Base-by-base conservation (phyloP, 2,888 invertebrate species). In the Cacoxenus indagator region DNA sequence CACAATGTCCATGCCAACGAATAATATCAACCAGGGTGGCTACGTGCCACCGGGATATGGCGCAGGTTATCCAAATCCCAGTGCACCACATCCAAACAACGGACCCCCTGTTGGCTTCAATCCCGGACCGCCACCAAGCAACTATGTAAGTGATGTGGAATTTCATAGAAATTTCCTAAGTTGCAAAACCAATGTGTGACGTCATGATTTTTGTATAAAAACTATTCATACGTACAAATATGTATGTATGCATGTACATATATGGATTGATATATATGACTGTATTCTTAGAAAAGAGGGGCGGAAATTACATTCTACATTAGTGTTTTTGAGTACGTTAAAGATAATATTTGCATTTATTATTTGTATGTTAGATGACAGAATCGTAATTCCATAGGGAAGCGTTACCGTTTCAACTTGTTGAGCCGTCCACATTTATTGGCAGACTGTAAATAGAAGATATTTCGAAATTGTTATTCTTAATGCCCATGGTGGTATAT, bases 21-120 rank as follows among this genome's bases (percentile, higher is more conserved):
- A 73, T 64, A 87, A 87, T 64, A 9, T 86, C 1, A 80, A 85
- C 62, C 82, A 86, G 64, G 87, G 86, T 19, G 87, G 87, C 3
- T 87, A 86, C 68, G 83, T 77, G 2, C 87, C 87, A 3, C 84
- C 84, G 2, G 84, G 78, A 4, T 81, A 78, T 72, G 81, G 78
- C 26, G 72, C 73, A 64, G 86, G 85, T 11, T 84, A 79, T 31
- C 80, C 83, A 67, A 77, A 76, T 11, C 78, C 81, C 0, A 78
- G 78, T 67, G 80, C 77, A 4, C 84, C 84, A 27, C 76, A n/a
- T 73, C 66, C 74, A 75, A 43, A 73, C 76, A 22, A 14, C 37
- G 37, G 37, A 4, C 78, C 81, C 27, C 70, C 76, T 19, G 78
- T 77, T 6, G 79, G 80, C 8, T 75, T 71, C 14, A 51, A 67